These are phyloP conservation scores for Cephalotes varians DNA, from an alignment of 2,888 invertebrate species.

Conservation along the genomic window DNA sequence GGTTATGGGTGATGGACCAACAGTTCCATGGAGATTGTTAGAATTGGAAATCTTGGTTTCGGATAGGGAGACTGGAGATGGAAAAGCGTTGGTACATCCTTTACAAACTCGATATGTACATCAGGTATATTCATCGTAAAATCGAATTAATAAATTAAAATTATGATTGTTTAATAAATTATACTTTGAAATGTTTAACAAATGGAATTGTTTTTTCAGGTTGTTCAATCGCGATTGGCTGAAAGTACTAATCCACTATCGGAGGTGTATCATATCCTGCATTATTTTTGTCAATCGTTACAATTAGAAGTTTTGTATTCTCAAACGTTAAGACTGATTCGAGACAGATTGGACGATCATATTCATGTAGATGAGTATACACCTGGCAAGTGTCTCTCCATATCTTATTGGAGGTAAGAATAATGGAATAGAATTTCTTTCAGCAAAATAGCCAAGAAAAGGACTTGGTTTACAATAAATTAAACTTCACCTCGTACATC, in stretches of 20 bases:
- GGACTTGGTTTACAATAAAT: too few relatives aligned
- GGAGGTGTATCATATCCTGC: conserved; percentile 94
- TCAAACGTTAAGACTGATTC: conserved; percentile 94
- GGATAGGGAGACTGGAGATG: conserved; percentile 99
- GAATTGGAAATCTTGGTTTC: conserved; percentile 98
- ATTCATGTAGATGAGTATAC: conserved; percentile 96
- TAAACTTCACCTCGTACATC: too few relatives aligned
- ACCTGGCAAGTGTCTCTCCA: conserved; percentile 94
- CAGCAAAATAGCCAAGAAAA: too few relatives aligned
- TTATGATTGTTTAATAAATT: too few relatives aligned
- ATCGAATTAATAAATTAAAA: not conserved
- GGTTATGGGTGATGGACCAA: conserved; percentile 97
- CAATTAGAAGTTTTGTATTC: conserved; percentile 94
- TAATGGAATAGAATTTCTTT: too few relatives aligned
- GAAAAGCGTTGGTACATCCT: conserved; percentile 97
- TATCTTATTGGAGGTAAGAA: conserved; percentile 97
- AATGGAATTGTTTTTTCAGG: conserved; percentile 76
- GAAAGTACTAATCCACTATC: conserved; percentile 92
- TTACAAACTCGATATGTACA: conserved; percentile 97
- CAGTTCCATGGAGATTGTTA: conserved; percentile 97
- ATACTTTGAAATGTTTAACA: conserved; percentile 1
- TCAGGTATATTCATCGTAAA: conserved; percentile 86
- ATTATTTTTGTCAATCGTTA: conserved; percentile 97
- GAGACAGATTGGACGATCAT: conserved; percentile 95
- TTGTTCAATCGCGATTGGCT: conserved; percentile 95